phyloP scores from a whole-genome alignment of 1,140 invertebrate species.

The Augochlora pura region DNA sequence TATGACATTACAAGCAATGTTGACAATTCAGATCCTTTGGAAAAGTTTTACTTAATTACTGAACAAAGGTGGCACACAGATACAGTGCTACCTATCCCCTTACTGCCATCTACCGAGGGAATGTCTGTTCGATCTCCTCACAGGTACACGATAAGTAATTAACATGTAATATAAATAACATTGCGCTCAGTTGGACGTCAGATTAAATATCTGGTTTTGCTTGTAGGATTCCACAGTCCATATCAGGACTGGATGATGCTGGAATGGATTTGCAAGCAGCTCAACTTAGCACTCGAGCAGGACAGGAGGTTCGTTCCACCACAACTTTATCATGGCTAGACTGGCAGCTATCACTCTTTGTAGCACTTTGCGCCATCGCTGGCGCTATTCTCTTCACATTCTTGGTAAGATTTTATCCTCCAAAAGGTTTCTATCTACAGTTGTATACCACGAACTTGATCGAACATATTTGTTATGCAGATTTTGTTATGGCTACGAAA shows the following conservation, averaged over 20 bases:
- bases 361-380: conserved; percentile 76
- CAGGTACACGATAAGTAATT: conserved; percentile 65
- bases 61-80: conserved; percentile 71
- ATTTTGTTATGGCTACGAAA: conserved; percentile 80
- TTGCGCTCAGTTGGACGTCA: neutral
- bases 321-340: conserved; percentile 76
- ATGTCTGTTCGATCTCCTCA: conserved; percentile 78
- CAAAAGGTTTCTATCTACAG: no score
- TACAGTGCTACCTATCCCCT: conserved; percentile 70
- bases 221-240: conserved; percentile 77
- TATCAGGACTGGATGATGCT: conserved; percentile 79
- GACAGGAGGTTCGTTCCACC: conserved; percentile 74
- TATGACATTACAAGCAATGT: conserved; percentile 66
- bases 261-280: conserved; percentile 78
- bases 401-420: conserved; percentile 67
- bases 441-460: neutral
- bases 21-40: conserved; percentile 63
- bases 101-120: conserved; percentile 73
- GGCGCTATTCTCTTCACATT: conserved; percentile 79
- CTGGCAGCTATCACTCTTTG: conserved; percentile 76
- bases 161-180: neutral
- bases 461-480: conserved; percentile 46
- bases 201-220: conserved; percentile 17
- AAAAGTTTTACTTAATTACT: conserved; percentile 69
- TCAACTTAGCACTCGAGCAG: conserved; percentile 72